phyloP scores from a whole-genome alignment of 2,113 vertebrate species.

The Chunga burmeisteri region DNA sequence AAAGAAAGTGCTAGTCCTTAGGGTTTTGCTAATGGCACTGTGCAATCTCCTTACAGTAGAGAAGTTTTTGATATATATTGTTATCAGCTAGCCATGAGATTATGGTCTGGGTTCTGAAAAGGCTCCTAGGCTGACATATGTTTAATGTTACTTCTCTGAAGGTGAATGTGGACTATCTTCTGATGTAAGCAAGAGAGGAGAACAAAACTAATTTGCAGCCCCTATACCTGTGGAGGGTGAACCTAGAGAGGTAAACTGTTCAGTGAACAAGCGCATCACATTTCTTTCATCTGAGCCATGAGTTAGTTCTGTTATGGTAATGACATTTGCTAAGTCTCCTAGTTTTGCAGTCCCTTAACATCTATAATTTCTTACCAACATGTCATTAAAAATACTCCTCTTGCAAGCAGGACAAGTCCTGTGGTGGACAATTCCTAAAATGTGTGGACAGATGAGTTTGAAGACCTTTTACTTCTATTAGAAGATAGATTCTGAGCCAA shows the following conservation, averaged over 20 bases:
- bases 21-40: neutral
- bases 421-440: neutral
- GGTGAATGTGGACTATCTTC: neutral
- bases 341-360: neutral
- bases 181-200: neutral
- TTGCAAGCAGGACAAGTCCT: neutral
- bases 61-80: neutral
- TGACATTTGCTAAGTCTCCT: neutral
- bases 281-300: neutral
- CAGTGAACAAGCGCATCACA: neutral
- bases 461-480: neutral
- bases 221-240: neutral
- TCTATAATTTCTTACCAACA: neutral
- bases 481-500: neutral
- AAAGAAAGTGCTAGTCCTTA: neutral
- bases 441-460: neutral
- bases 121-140: neutral
- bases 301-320: neutral
- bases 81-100: neutral
- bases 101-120: neutral
- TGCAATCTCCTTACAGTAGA: neutral
- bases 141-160: neutral
- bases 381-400: neutral
- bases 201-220: neutral
- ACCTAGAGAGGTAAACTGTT: neutral